A percentile compares a stretch with the other conserved stretches of the same genome.
These are phyloP conservation scores for Halcyon badia DNA, from an alignment of 2,797 vertebrate genomes.

Conservation along the genomic window DNA sequence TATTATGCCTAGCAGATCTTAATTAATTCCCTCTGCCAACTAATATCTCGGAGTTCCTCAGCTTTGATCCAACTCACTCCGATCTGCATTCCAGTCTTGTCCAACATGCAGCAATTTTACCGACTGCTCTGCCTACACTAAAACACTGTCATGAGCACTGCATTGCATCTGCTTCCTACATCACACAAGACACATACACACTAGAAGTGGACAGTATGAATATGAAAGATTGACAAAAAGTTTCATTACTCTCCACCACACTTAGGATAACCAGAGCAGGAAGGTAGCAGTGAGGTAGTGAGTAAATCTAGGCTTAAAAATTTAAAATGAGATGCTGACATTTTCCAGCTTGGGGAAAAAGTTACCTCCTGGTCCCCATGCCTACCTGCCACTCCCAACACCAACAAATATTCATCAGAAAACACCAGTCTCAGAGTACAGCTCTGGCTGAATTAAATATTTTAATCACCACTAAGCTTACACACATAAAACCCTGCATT, in stretches of 20 bases:
- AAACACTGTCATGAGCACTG: neutral
- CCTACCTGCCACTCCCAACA: rapidly evolving
- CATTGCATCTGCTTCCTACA: neutral
- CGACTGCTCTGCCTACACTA: neutral
- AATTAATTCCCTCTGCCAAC: neutral
- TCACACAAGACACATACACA: neutral
- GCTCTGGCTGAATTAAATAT: neutral
- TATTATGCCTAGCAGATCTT: neutral
- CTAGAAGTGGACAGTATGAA: rapidly evolving
- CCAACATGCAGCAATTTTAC: neutral
- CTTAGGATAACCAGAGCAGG: neutral
- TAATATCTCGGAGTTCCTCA: rapidly evolving
- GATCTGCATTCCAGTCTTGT: neutral
- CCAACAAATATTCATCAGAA: neutral
- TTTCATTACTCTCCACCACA: neutral
- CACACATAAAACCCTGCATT: neutral
- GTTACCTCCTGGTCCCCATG: neutral
- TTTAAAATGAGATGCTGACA: neutral
- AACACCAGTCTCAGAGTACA: neutral
- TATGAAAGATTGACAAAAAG: neutral
- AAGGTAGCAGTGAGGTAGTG: neutral
- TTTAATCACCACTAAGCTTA: neutral
- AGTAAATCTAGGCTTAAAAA: neutral
- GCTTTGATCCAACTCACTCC: neutral
- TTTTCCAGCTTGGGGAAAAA: neutral